phyloP scores from a whole-genome alignment of 2,888 invertebrate species.

The Hypena proboscidalis region DNA sequence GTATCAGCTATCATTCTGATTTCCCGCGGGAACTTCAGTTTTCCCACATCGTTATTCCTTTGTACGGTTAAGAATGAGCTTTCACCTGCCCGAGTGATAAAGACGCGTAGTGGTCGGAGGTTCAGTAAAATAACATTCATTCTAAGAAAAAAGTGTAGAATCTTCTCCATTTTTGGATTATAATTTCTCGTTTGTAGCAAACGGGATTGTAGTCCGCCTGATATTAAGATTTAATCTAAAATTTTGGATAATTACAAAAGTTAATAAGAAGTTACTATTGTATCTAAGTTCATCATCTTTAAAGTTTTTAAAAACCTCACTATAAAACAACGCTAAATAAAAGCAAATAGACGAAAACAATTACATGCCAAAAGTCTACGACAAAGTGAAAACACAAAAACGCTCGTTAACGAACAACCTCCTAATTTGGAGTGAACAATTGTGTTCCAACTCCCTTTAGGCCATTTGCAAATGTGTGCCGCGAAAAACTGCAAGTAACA shows the following conservation, averaged over 20 bases:
- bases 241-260: too few species aligned
- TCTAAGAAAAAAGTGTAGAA: too few species aligned
- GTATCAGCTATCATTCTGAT: constrained; percentile 38
- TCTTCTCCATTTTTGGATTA: too few species aligned
- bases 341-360: constrained; percentile 34
- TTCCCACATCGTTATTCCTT: constrained; percentile 24
- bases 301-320: too few species aligned
- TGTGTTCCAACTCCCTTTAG: constrained; percentile 27
- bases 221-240: too few species aligned
- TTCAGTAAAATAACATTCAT: too few species aligned
- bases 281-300: too few species aligned
- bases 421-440: constrained; percentile 51
- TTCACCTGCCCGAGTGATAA: constrained; percentile 1
- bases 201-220: too few species aligned
- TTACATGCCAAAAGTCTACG: constrained; percentile 21
- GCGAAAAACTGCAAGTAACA: constrained; percentile 24
- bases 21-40: constrained; percentile 37
- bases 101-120: too few species aligned
- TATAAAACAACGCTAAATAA: constrained; percentile 11
- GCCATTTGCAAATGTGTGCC: constrained; percentile 30
- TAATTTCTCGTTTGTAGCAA: too few species aligned
- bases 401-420: constrained; percentile 52
- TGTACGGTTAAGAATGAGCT: constrained; percentile 25
- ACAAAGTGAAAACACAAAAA: constrained; percentile 45
- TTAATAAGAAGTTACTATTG: too few species aligned